Conservation (phyloP, 2,113 vertebrate genomes). For the Hydropotes inermis region DNA sequence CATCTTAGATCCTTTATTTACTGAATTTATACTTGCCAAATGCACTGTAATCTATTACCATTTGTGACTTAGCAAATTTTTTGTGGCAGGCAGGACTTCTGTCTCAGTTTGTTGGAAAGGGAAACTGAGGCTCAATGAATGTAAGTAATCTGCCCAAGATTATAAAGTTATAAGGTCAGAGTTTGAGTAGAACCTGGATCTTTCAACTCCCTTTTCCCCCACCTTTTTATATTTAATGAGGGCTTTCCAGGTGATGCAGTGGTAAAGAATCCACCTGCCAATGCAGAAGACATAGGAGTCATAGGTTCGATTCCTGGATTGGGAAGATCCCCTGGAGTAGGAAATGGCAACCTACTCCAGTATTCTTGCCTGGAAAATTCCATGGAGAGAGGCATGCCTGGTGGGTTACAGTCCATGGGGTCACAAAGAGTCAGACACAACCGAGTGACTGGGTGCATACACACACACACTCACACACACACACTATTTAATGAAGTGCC, state of each 20-base stretch:
- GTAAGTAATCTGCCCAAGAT: background rate
- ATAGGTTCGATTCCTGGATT: background rate
- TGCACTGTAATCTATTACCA: background rate
- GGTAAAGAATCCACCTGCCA: background rate
- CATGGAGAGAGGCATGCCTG: rapidly evolving
- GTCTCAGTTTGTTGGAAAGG: slow-evolving; percentile 16
- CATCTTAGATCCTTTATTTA: background rate
- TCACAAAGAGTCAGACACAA: background rate
- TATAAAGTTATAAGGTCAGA: background rate
- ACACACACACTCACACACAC: background rate
- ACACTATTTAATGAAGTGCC: background rate
- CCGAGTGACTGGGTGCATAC: background rate
- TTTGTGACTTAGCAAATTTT: background rate
- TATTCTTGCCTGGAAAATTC: background rate
- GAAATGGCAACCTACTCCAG: background rate
- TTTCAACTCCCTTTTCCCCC: background rate
- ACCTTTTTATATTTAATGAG: background rate
- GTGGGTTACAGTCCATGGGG: background rate
- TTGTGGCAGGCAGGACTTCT: background rate
- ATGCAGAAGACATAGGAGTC: background rate
- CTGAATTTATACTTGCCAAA: background rate
- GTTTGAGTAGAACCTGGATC: background rate
- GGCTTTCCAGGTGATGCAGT: background rate
- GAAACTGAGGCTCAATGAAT: background rate
- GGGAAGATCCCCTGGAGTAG: background rate